These are phyloP conservation scores for Gymnoscopelus braueri DNA, from an alignment of 2,797 vertebrate genomes.

Conservation along the genomic window DNA sequence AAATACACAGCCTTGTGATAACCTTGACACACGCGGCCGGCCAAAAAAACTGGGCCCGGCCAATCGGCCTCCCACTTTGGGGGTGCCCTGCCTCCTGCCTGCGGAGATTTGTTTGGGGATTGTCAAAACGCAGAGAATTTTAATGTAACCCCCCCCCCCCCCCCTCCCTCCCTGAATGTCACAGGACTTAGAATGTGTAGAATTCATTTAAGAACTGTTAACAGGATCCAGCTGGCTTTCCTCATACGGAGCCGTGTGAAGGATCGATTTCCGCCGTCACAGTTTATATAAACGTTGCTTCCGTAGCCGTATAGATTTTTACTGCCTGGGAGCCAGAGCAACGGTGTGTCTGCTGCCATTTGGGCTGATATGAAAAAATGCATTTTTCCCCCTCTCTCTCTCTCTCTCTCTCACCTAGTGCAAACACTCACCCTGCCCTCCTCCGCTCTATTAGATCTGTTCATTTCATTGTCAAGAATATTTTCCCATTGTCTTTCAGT, in stretches of 20 bases:
- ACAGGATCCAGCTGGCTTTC: conserved; percentile 77
- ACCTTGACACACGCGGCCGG: conserved; percentile 58
- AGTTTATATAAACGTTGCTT: conserved; percentile 74
- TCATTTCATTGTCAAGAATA: conserved; percentile 22
- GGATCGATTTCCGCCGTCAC: conserved; percentile 75
- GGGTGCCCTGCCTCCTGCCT: conserved; percentile 25
- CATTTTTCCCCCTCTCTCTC: neutral
- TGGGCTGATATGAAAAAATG: conserved; percentile 29
- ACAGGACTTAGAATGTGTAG: conserved; percentile 68
- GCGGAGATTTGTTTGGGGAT: conserved; percentile 74
- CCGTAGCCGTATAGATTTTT: conserved; percentile 65
- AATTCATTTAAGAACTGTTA: conserved; percentile 72
- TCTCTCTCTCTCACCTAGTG: neutral
- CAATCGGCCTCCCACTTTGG: too few relatives aligned
- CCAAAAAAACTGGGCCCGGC: too few relatives aligned
- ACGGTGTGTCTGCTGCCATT: conserved; percentile 50
- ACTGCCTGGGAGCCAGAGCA: conserved; percentile 47
- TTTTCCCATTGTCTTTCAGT: conserved; percentile 41
- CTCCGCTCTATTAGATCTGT: conserved; percentile 16
- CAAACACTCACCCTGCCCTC: conserved; percentile 21
- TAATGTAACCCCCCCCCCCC: conserved; percentile 38
- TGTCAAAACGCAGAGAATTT: conserved; percentile 73
- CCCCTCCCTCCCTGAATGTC: conserved; percentile 63
- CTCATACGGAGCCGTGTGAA: conserved; percentile 67
- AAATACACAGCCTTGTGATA: conserved; percentile 64